Evolutionary conservation across 2,888 invertebrate species (phyloP), one percentile per base, ranked within the genome.

Genomic region (Halictus ligatus): DNA sequence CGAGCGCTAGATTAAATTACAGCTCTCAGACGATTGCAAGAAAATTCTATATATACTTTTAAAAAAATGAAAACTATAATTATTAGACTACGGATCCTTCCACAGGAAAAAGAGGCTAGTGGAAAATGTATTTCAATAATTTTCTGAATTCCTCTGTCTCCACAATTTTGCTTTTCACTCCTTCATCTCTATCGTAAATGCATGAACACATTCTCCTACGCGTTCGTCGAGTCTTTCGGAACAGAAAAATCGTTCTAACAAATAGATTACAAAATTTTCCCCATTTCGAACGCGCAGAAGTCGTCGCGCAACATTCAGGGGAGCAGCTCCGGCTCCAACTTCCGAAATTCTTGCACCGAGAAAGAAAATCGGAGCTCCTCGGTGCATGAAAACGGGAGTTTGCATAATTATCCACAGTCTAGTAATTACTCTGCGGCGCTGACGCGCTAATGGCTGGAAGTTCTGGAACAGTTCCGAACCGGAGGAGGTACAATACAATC

Each of bases 401-500:
- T 64, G 64, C 64, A 64, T 64, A 64, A 64, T 64, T 64, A 64
- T 64, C 64, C 64, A 29, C 64, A 64, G 29, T 64, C 64, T 64
- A 29, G 29, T 64, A 64, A 64, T 64, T 64, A 64, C 64, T 67
- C 67, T 67, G 35, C 35, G 18, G 67, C 67, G 67, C 35, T 67
- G 67, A 67, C 67, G 67, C 35, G 35, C 67, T 67, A 67, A 67
- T 35, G 67, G 35, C 35, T 67, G 18, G 29, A 67, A 67, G 35
- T 67, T 67, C 35, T 29, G 2, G 1, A 35, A 67, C 67, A 35
- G 67, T 29, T 35, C 10, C 69, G 40, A 69, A n/a, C 21, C 12
- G 21, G 8, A 12, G 35, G 13, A 43, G 21, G n/a, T 43, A 40
- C 69, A 21, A 21, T 43, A 10, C 21, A 64, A 64, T 64, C 64